Percentiles rank a stretch among this genome's conserved stretches.
These are phyloP conservation scores for Empidonax alnorum DNA, from an alignment of 2,113 vertebrate genomes.

Conservation along the genomic window DNA sequence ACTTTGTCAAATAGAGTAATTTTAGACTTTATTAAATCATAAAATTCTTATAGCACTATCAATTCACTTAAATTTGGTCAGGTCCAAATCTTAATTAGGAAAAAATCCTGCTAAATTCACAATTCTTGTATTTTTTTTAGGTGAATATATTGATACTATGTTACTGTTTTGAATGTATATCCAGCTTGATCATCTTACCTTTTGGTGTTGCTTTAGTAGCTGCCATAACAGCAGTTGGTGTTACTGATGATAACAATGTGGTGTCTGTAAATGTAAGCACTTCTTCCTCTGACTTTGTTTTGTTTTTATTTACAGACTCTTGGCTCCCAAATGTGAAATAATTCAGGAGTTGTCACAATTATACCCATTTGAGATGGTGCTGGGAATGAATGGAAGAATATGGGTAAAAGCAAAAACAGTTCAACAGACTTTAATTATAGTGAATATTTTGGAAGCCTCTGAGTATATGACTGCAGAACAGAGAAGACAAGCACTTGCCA, in stretches of 20 bases:
- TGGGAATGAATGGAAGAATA: constrained; percentile 93
- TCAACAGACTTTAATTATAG: constrained; percentile 90
- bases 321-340: constrained; percentile 86
- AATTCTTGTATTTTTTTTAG: background rate
- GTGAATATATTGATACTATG: background rate
- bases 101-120: background rate
- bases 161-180: background rate
- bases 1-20: background rate
- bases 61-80: background rate
- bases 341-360: constrained; percentile 86
- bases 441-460: constrained; percentile 90
- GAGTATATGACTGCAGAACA: constrained; percentile 90
- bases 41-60: background rate
- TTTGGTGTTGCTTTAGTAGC: background rate
- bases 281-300: background rate
- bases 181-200: background rate
- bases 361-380: constrained; percentile 89
- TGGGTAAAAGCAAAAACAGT: constrained; percentile 88
- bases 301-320: constrained; percentile 74
- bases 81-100: background rate
- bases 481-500: constrained; percentile 83
- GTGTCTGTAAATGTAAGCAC: background rate
- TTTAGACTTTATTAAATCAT: background rate
- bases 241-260: background rate
- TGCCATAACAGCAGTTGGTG: background rate